Base-by-base conservation (phyloP, 2,113 vertebrate species). In the Stomatorhinus ivindoensis region DNA sequence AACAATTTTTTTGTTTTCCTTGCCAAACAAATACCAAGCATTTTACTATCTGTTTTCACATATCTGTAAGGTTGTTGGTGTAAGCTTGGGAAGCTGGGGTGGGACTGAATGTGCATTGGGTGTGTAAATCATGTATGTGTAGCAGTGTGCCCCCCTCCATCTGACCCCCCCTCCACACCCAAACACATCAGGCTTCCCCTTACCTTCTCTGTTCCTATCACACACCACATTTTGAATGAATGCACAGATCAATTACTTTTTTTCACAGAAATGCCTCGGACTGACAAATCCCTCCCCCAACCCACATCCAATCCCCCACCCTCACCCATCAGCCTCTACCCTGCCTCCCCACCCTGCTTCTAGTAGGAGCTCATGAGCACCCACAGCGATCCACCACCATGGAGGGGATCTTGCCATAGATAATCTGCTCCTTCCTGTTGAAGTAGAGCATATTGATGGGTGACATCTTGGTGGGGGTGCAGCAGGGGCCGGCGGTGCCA, bases 401-500 rank as follows among this genome's bases (percentile, higher is more conserved):
- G 92, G 96, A 97, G 0, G 98, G 98, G 92, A 99, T 99, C 96
- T 98, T 99, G 92, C 98, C 98, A 0, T 99, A 99, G 94, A 99
- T 99, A 90, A 99, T 99, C 94, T 99, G 97, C 95, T 99, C 97
- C 90, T 98, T 97, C 93, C 94, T 95, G 31, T 99, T 99, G 94
- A 99, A 99, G 95, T 99, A 99, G 73, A 99, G 94, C 98, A 99
- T 99, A 92, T 99, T 99, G 95, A 99, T 99, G 90, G 98, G 97
- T 15, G 98, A 99, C 98, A 99, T 99, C 95, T 99, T 99, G 92
- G 98, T 98, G 90, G 98, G 98, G 0, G 98, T 99, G 91, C 98
- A 99, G 95, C 98, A 99, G 69, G 98, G 98, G 7, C 98, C 98
- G 0, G 97, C 98, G 0, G 97, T 97, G 48, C 98, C 98, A 42